Base-by-base conservation (phyloP, 2,888 invertebrate species). In the Nipponacmea schrenckii region DNA sequence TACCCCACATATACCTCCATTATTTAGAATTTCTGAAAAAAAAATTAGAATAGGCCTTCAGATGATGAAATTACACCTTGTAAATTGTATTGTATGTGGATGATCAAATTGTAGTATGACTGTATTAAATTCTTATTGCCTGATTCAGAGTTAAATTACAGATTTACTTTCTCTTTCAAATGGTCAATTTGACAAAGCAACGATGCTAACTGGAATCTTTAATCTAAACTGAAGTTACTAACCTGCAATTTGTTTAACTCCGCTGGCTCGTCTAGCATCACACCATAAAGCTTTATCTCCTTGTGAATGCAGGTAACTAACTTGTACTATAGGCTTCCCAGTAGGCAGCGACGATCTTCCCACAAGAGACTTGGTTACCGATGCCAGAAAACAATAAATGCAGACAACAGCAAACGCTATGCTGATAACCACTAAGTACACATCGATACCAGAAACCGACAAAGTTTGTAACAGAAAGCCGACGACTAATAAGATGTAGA, bases 161-260 rank as follows among this genome's bases (percentile, higher is more conserved):
- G n/a, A n/a, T n/a, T n/a, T n/a, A n/a, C n/a, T n/a, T n/a, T n/a
- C n/a, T n/a, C n/a, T n/a, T n/a, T n/a, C n/a, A n/a, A n/a, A n/a
- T n/a, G n/a, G n/a, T n/a, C n/a, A n/a, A n/a, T n/a, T n/a, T n/a
- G n/a, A n/a, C n/a, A n/a, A n/a, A n/a, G n/a, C n/a, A n/a, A n/a
- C n/a, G n/a, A n/a, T n/a, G n/a, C n/a, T n/a, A n/a, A n/a, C n/a
- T n/a, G n/a, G n/a, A n/a, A n/a, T n/a, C 17, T 24, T 27, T 24
- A 20, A 46, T 20, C 12, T 46, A n/a, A 24, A 65, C 39, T 20
- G 14, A 65, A 5, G 17, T 27, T n/a, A 70, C 75, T 68, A 46
- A 83, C 83, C 80, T 71, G 80, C 81, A 70, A 81, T 79, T 24
- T 75, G 71, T 62, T 77, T 77, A 20, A 83, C 83, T 2, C 83